These are phyloP conservation scores for Spermophilus dauricus DNA, from an alignment of 2,113 vertebrate genomes.

Conservation along the genomic window DNA sequence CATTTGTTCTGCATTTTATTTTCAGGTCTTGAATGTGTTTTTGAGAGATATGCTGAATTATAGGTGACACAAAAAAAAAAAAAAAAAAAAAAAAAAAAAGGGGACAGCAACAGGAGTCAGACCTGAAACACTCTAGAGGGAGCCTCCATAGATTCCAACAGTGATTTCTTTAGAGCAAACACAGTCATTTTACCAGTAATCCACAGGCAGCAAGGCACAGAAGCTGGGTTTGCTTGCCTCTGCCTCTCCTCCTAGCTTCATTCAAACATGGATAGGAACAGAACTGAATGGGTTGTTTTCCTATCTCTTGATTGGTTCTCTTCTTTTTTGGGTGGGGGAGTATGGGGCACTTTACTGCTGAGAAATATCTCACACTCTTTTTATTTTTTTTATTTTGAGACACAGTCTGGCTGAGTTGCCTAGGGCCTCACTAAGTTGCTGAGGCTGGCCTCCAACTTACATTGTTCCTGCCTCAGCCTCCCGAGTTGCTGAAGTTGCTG, in stretches of 20 bases:
- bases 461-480: too few relatives aligned
- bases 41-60: constrained; percentile 59
- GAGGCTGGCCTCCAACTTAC: too few relatives aligned
- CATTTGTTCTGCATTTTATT: constrained; percentile 66
- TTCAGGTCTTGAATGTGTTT: constrained; percentile 63
- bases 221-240: neutral
- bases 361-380: too few relatives aligned
- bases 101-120: constrained; percentile 2
- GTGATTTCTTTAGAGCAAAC: constrained; percentile 18
- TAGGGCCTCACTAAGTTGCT: too few relatives aligned
- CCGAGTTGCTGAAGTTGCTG: too few relatives aligned
- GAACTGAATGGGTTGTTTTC: neutral
- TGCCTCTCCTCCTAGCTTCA: neutral
- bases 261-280: neutral
- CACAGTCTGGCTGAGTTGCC: too few relatives aligned
- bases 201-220: constrained; percentile 32
- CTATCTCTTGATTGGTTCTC: neutral
- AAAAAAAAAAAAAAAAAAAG: neutral
- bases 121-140: constrained; percentile 61
- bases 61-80: neutral
- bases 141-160: constrained; percentile 32
- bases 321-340: too few relatives aligned
- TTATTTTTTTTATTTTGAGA: too few relatives aligned
- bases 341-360: too few relatives aligned
- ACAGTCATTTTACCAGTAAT: neutral